Percentiles rank a stretch among this genome's conserved stretches.
phyloP scores from a whole-genome alignment of 2,113 vertebrate species.

The Montifringilla adamsi region DNA sequence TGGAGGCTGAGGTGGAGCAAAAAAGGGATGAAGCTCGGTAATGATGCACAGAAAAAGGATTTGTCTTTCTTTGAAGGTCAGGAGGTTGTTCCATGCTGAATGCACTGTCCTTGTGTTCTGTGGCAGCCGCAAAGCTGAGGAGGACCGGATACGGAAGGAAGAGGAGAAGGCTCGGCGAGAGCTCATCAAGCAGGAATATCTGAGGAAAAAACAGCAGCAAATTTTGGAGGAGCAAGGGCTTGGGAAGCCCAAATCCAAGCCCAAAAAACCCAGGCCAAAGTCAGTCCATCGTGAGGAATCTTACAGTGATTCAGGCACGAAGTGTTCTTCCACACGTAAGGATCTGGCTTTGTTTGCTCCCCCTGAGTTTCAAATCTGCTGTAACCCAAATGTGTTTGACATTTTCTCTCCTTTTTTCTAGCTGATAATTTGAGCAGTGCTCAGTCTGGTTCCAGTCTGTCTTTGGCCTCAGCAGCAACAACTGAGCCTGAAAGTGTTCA shows the following conservation, averaged over 20 bases:
- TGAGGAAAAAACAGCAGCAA: conserved; percentile 91
- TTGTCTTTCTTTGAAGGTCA: fast-evolving
- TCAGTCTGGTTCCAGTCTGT: conserved; percentile 92
- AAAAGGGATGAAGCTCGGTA: conserved; percentile 93
- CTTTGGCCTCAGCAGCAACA: conserved; percentile 85
- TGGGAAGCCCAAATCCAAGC: conserved; percentile 81
- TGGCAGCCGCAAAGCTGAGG: conserved; percentile 89
- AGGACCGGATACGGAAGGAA: conserved; percentile 91
- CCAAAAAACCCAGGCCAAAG: conserved; percentile 84
- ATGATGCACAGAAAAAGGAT: background rate
- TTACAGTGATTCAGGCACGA: conserved; percentile 78
- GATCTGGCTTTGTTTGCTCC: background rate
- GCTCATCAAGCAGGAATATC: conserved; percentile 94
- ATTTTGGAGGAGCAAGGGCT: conserved; percentile 90
- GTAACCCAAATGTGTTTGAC: background rate
- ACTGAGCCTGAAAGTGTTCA: conserved; percentile 89
- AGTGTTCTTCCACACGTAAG: conserved; percentile 86
- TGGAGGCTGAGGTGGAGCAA: conserved; percentile 87
- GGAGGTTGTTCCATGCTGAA: background rate
- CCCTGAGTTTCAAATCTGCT: background rate
- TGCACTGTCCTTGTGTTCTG: background rate
- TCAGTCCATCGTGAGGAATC: conserved; percentile 88
- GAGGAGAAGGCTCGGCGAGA: conserved; percentile 93
- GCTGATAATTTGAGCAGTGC: conserved; percentile 86
- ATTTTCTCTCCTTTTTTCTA: conserved; percentile 13